Evolutionary conservation across 2,797 vertebrate genomes (phyloP), one percentile per base, ranked within the genome.

Genomic region (Acanthis flammea): DNA sequence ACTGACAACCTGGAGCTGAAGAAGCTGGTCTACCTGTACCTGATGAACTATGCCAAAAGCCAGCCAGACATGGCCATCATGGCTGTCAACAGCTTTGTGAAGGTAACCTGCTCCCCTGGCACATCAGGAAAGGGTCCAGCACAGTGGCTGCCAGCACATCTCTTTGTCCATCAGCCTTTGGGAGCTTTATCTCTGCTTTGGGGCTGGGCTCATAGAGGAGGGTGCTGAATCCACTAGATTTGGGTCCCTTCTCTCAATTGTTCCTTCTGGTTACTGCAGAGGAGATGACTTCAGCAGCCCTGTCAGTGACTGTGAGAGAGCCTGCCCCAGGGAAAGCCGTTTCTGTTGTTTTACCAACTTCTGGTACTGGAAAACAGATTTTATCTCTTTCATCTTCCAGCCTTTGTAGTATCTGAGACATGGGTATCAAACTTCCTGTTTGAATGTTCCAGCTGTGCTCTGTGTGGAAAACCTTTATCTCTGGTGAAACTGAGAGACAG

Each of bases 61-160:
- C 99, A 99, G 95, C 99, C 99, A 7, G 99, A 99, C 94, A 99
- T 99, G 99, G 99, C 99, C 97, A 99, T 99, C 97, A 99, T 99
- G 99, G 99, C 99, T 6, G 99, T 99, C 91, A 99, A 99, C 98
- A 99, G 99, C 97, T 99, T 99, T 88, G 99, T 99, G 76, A 99
- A 99, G 99, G 99, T 97, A 98, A 98, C 37, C 48, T 81, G 62
- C 66, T 78, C 53, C 48, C 33, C 23, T 3, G 15, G 75, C 77
- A 81, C 37, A 2, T n/a, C 37, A 90, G 41, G 16, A 90, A 5
- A 54, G 8, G n/a, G 23, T 23, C 48, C 90, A 30, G 67, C n/a
- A 6, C 42, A 27, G 53, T 12, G 19, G 30, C 60, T 84, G 50
- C 44, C 62, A 48, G 86, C 33, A 15, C 18, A 5, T 83, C 33